Percentiles rank a stretch among this genome's conserved stretches.
Conservation (phyloP, 2,888 invertebrate genomes). For the Melieria picta region DNA sequence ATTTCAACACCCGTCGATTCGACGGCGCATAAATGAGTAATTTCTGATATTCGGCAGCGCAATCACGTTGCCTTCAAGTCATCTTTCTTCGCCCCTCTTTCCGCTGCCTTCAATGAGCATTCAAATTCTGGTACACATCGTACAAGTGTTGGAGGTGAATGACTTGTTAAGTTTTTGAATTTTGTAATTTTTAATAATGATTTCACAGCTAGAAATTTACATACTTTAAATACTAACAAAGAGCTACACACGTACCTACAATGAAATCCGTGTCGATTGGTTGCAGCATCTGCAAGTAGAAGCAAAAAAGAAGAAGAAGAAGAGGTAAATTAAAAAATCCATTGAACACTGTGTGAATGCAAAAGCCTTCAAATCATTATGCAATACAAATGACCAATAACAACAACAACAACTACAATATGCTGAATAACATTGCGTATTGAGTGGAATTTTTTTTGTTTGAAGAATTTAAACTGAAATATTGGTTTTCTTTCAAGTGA, state of each 20-base stretch:
- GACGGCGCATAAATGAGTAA: slow-evolving; percentile 15
- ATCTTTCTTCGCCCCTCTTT: too few species aligned
- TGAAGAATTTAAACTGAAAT: too few species aligned
- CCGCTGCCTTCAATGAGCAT: neutral
- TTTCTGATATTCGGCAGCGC: slow-evolving; percentile 5
- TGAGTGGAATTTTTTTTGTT: too few species aligned
- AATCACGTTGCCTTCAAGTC: neutral
- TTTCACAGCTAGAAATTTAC: too few species aligned
- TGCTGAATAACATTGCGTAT: too few species aligned
- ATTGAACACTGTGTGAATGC: too few species aligned
- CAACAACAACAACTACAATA: too few species aligned
- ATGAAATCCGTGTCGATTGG: neutral
- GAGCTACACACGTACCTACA: neutral
- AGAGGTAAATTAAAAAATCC: slow-evolving; percentile 2
- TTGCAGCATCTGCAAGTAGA: slow-evolving; percentile 4
- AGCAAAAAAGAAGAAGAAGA: neutral
- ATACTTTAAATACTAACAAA: too few species aligned
- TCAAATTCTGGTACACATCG: neutral
- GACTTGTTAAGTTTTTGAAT: neutral
- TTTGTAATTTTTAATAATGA: neutral
- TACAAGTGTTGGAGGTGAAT: neutral
- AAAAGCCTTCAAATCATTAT: too few species aligned
- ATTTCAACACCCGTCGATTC: slow-evolving; percentile 21
- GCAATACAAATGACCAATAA: too few species aligned
- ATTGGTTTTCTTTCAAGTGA: too few species aligned